Base-by-base conservation (phyloP, 23 tunicate species). In the Phallusia fumigata region DNA sequence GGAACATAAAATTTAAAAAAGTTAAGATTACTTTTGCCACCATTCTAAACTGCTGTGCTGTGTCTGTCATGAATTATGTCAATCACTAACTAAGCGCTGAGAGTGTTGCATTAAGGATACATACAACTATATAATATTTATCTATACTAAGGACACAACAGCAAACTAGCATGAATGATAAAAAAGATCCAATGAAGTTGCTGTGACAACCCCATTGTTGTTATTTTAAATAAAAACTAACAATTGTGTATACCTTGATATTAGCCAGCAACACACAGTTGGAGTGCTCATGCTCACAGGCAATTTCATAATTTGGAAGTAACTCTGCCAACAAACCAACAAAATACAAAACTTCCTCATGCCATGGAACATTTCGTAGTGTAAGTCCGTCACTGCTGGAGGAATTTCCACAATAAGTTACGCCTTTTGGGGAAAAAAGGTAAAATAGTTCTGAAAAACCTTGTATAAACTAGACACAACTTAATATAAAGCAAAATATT, bases 241-340 rank as follows among this genome's bases (percentile, higher is more conserved):
- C n/a, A n/a, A n/a, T n/a, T n/a, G n/a, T n/a, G n/a, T n/a, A 1
- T 8, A 84, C 87, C 86, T 87, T 87, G 13, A 33, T 87, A 22
- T 87, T 84, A 1, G 99, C 90, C 19, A 96, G n/a, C 65, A 96
- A 51, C 76, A 96, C 99, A 82, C 99, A 96, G 77, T 96, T 96
- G 53, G 99, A 96, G 74, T 96, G 99, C 47, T 96, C 99, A 82
- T 96, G 99, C 75, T 96, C 99, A 75, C 93, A 84, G 16, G 99
- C 90, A 64, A 96, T 81, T 34, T 87, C 96, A 74, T 96, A 96
- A 31, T 81, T 88, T 15, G 89, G 88, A 35, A 96, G 58, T 19
- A 81, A 8, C 11, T 75, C 75, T 0, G 87, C 90, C 34, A 96
- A 74, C 81, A 76, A 77, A 15, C 31, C 72, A 18, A 91, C 95